Percentiles rank a stretch among this genome's conserved stretches.
Evolutionary conservation across 1,140 invertebrate species (phyloP).

Genomic region (Metopolophium dirhodum): DNA sequence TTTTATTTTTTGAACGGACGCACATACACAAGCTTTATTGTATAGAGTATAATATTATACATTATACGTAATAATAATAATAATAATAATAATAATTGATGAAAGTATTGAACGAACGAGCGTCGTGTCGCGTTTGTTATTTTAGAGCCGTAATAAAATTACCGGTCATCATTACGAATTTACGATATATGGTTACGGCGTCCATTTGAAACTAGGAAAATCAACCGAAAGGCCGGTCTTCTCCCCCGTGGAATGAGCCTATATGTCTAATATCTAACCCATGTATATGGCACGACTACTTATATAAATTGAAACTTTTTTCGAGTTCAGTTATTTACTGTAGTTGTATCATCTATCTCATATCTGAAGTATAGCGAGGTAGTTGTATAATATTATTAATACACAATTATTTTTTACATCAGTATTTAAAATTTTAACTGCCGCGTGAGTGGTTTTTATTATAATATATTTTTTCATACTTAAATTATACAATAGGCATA

Average conservation of each 20-base stretch:
- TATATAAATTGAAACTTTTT: not conserved
- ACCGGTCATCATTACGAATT: not conserved
- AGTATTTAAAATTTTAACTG: not conserved
- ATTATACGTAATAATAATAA: not conserved
- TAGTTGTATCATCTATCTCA: too few relatives aligned
- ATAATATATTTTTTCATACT: not conserved
- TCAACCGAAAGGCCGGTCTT: not conserved
- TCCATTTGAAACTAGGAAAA: not conserved
- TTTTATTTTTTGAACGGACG: not conserved
- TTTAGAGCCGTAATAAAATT: not conserved
- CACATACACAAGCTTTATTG: not conserved
- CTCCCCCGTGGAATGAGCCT: not conserved
- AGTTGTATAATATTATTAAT: too few relatives aligned
- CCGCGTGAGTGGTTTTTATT: not conserved
- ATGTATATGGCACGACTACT: not conserved
- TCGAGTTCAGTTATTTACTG: not conserved
- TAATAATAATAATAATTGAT: not conserved
- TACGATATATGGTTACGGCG: not conserved
- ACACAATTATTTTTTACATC: not conserved
- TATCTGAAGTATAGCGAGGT: not conserved
- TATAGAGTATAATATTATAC: not conserved
- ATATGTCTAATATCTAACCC: not conserved
- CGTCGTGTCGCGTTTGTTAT: not conserved
- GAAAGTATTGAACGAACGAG: not conserved
- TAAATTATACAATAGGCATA: not conserved